Conservation (phyloP, 2,888 invertebrate species). For the Oithona nana region DNA sequence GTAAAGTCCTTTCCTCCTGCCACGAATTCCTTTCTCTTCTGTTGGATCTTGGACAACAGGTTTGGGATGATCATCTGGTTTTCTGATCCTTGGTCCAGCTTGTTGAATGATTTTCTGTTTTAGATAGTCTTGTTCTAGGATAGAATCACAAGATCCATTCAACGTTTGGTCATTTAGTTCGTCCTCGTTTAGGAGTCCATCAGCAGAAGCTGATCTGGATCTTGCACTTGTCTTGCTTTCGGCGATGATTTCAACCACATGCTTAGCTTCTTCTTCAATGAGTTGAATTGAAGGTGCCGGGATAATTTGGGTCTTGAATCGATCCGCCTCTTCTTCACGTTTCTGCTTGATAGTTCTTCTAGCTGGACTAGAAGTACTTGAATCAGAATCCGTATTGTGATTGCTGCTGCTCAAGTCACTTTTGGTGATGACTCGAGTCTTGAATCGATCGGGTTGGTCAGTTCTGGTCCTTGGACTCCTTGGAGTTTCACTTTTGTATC, state of each 20-base stretch:
- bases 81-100: constrained; percentile 33
- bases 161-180: constrained; percentile 15
- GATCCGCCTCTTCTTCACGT: constrained; percentile 44
- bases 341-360: constrained; percentile 44
- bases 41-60: constrained; percentile 23
- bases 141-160: constrained; percentile 30
- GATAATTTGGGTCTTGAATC: constrained; percentile 49
- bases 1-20: constrained; percentile 38
- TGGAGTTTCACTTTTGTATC: constrained; percentile 17
- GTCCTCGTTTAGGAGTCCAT: neutral
- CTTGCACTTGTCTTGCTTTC: neutral
- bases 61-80: constrained; percentile 27
- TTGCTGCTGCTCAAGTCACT: constrained; percentile 31
- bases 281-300: constrained; percentile 20
- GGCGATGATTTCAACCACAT: neutral
- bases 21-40: constrained; percentile 40
- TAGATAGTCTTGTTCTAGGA: constrained; percentile 21
- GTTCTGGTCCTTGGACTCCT: constrained; percentile 46
- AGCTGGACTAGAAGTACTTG: constrained; percentile 18
- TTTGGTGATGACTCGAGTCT: constrained; percentile 40
- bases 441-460: constrained; percentile 50
- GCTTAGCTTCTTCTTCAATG: constrained; percentile 1
- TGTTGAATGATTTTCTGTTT: constrained; percentile 18
- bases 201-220: neutral
- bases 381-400: constrained; percentile 33